These are phyloP conservation scores for Amyelois transitella DNA, from an alignment of 1,140 invertebrate species.

Conservation along the genomic window DNA sequence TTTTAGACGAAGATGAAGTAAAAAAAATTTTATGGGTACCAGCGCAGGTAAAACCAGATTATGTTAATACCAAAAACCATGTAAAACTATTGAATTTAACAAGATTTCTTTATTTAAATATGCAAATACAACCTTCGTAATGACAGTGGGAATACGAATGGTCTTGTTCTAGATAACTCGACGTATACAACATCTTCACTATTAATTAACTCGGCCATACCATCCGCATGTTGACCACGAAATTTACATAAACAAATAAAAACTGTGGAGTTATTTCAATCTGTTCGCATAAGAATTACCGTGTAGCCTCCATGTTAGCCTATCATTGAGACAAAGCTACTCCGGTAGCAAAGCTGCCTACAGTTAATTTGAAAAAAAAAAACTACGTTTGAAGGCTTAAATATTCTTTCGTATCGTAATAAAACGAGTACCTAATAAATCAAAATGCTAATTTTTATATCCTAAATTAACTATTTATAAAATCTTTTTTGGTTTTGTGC, in stretches of 20 bases:
- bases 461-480: too few relatives aligned
- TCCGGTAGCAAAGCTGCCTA: not conserved
- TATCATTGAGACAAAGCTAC: not conserved
- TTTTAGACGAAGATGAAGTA: too few relatives aligned
- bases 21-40: too few relatives aligned
- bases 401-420: too few relatives aligned
- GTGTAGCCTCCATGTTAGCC: not conserved
- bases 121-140: not conserved
- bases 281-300: not conserved
- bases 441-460: too few relatives aligned
- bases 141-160: not conserved
- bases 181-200: not conserved
- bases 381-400: too few relatives aligned
- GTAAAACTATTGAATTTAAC: too few relatives aligned
- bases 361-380: too few relatives aligned
- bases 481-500: too few relatives aligned
- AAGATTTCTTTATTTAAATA: not conserved
- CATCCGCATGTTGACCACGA: not conserved
- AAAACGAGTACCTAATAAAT: too few relatives aligned
- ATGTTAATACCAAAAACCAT: too few relatives aligned
- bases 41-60: too few relatives aligned
- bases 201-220: not conserved
- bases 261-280: not conserved
- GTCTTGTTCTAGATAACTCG: not conserved
- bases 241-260: not conserved